Base-by-base conservation (phyloP, 2,888 invertebrate genomes). In the Drosophila histrio region DNA sequence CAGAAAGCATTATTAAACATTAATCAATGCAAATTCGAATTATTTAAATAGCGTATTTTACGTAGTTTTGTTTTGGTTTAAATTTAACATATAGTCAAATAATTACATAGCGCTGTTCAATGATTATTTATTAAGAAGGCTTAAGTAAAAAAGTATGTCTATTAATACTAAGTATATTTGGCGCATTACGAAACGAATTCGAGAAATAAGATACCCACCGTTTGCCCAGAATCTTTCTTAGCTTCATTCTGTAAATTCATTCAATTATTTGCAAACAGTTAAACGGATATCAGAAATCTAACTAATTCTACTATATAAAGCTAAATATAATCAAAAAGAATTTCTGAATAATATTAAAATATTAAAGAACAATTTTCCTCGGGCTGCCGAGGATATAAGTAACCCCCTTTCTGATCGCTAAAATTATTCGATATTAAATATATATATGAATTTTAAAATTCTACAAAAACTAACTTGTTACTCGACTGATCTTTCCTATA, bases 151-250 rank as follows among this genome's bases (percentile, higher is more conserved):
- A 11, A 15, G 9, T 9, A 8, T 30, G 21, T 36, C 22, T 15
- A 28, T 21, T 21, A 6, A 19, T 17, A 9, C 17, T 49, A n/a
- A n/a, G n/a, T n/a, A 17, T 39, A 22, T 15, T 56, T 50, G 30
- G 38, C 11, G 32, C 32, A 13, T 32, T 15, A 32, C 2, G 13
- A 15, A 7, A 15, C 7, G 17, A 38, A 38, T 4, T 38, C 19
- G 19, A 38, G 11, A 38, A 38, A 38, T 38, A 52, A 57, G 30
- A 36, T 62, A 28, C 73, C 72, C 77, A 74, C 77, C 74, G 73
- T 62, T 62, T 41, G 36, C 26, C 19, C 24, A 30, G 6, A 38
- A 15, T 21, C 1, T n/a, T 26, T 22, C 7, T 15, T 28, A 38
- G 9, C 43, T 39, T 26, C 50, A 58, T 50, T 39, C 26, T 68